Conservation (phyloP, 2,113 vertebrate species). For the Pomatorhinus ruficollis region DNA sequence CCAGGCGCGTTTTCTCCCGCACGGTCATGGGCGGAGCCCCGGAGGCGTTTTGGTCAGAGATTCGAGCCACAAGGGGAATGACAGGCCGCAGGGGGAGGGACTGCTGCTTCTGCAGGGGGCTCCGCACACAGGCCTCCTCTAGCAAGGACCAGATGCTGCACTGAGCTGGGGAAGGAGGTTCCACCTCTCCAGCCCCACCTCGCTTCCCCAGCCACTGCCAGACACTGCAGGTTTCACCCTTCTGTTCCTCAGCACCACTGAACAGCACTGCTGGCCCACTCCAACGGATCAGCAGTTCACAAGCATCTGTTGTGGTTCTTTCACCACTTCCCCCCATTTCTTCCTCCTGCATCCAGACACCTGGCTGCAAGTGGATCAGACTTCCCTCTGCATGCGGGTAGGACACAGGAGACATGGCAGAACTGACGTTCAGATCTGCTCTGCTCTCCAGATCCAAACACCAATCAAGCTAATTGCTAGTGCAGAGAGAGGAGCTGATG, state of each 20-base stretch:
- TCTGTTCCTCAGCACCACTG: background rate
- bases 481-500: background rate
- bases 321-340: background rate
- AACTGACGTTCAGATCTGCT: background rate
- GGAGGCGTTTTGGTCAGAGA: constrained; percentile 96
- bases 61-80: constrained; percentile 93
- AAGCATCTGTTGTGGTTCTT: background rate
- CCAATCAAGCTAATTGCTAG: background rate
- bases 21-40: constrained; percentile 94
- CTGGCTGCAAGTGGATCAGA: background rate
- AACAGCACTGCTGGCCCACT: background rate
- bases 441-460: background rate
- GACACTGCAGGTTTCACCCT: background rate
- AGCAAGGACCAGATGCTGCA: background rate
- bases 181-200: background rate
- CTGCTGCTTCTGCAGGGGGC: constrained; percentile 89
- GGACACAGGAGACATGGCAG: background rate
- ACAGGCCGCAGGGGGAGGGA: constrained; percentile 90
- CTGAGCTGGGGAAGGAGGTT: background rate
- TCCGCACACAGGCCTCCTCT: constrained; percentile 77
- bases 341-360: background rate
- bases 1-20: constrained; percentile 92
- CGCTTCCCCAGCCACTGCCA: background rate
- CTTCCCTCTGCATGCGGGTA: background rate
- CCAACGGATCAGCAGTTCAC: background rate